Base-by-base conservation (phyloP, 2,797 vertebrate genomes). In the Odontamblyopus rebecca region DNA sequence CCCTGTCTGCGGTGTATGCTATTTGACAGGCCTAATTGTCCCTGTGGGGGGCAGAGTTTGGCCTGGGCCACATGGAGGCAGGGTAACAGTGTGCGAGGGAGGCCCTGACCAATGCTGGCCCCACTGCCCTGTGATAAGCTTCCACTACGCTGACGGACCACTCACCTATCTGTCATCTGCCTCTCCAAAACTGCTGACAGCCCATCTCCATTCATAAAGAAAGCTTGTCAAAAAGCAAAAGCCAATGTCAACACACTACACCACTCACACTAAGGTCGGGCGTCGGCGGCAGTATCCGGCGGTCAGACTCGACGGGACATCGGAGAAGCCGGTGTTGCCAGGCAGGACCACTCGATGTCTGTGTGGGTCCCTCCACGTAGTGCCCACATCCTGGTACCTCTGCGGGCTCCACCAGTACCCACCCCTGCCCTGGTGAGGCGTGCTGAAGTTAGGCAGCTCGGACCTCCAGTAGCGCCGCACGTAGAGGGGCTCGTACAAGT, bases 341-440 rank as follows among this genome's bases (percentile, higher is more conserved):
- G 83, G 86, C 59, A 91, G 73, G 66, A 91, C 80, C 66, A 90
- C 63, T 1, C 69, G 65, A 13, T 27, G 79, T 18, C 15, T 19
- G 27, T 19, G 76, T 0, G 72, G 50, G 78, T 84, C 75, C 68
- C 72, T 85, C 89, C 86, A 87, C 6, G 76, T 69, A 1, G 81
- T 38, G n/a, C 88, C 83, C 30, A 85, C 79, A 0, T 78, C 71
- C 69, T 85, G 86, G 76, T 74, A 72, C 69, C 85, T 78, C 82
- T 84, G 78, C 53, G 84, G 72, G 32, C 90, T 90, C 74, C 79
- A 84, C 89, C 89, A 90, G 77, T 78, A 90, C 0, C 77, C 79
- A 0, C 84, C 80, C n/a, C 75, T 82, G n/a, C 84, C 87, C 71
- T 85, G 84, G 75, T 91, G 89, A 0, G 71, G 85, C 5, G 75